Base-by-base conservation (phyloP, 2,888 invertebrate species). In the Xestia sexstrigata region DNA sequence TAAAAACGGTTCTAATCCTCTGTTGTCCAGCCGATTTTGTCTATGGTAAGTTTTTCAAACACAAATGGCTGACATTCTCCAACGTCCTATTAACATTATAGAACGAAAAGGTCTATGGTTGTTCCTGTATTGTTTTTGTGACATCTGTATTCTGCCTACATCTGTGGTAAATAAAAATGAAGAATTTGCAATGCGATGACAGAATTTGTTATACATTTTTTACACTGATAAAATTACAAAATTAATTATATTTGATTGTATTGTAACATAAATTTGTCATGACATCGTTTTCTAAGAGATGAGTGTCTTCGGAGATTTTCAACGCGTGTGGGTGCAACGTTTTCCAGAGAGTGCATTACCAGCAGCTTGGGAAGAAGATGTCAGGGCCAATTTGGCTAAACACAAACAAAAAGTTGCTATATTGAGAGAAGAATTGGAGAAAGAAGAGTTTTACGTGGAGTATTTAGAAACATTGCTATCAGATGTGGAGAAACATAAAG, bases 281-380 rank as follows among this genome's bases (percentile, higher is more conserved):
- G 96, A 96, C 94, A 96, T 95, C 96, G 95, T 95, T 96, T 95
- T 95, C 93, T 95, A 93, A 96, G 96, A 96, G 96, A 98, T 98
- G 98, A 98, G 98, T 97, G 98, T 98, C 93, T 98, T 98, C 95
- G 98, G 98, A 93, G 98, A 98, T 97, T 98, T 99, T 96, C 98
- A 98, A 97, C 98, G 98, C 95, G 98, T 99, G 96, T 99, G 99
- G 99, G 97, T 98, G 96, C 98, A 98, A 97, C 97, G 98, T 93
- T 99, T 99, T 97, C 99, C 99, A 89, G 98, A 98, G 93, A 98
- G 98, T 97, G 98, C 98, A 89, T 97, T 99, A 91, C 99, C 99
- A 94, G 98, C 98, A 93, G 98, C 98, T 94, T 99, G 98, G 99
- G 99, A 99, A 95, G 98, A 98, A 96, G 98, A 99, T 97, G 98